A percentile compares a stretch with the other conserved stretches of the same genome.
phyloP scores from a whole-genome alignment of 2,888 invertebrate species.

The Salticus scenicus region DNA sequence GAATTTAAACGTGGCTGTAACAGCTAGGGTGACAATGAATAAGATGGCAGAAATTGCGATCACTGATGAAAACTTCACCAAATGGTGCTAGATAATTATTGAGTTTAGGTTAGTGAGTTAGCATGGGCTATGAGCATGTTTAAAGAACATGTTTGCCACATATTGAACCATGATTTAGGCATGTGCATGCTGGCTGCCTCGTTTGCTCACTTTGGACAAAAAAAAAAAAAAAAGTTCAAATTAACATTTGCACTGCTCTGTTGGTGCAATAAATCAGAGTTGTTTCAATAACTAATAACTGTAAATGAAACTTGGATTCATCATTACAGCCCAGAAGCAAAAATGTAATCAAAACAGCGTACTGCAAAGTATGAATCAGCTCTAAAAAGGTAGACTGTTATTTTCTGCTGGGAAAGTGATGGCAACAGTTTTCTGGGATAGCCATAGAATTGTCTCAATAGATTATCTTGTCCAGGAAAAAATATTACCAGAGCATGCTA shows the following conservation, averaged over 20 bases:
- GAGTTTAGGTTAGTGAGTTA: background rate
- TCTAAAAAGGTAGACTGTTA: slow-evolving; percentile 33
- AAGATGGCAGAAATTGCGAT: background rate
- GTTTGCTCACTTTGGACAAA: background rate
- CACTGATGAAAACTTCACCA: background rate
- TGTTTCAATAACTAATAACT: background rate
- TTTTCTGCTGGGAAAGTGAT: slow-evolving; percentile 57
- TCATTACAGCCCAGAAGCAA: background rate
- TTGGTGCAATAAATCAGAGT: background rate
- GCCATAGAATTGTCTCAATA: slow-evolving; percentile 43
- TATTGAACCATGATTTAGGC: background rate
- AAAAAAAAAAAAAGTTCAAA: background rate
- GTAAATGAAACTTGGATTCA: background rate
- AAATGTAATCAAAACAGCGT: background rate
- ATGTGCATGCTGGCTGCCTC: background rate
- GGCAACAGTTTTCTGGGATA: slow-evolving; percentile 60
- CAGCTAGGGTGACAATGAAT: background rate
- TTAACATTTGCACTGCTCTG: background rate
- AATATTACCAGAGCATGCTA: slow-evolving; percentile 65
- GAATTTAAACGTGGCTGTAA: too few species aligned
- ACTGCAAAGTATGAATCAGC: background rate
- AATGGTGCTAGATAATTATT: background rate
- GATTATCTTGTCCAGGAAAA: slow-evolving; percentile 62
- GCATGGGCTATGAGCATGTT: background rate
- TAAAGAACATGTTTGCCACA: background rate